Evolutionary conservation across 2,888 invertebrate genomes (phyloP).

Genomic region (Hyppa rectilinea): DNA sequence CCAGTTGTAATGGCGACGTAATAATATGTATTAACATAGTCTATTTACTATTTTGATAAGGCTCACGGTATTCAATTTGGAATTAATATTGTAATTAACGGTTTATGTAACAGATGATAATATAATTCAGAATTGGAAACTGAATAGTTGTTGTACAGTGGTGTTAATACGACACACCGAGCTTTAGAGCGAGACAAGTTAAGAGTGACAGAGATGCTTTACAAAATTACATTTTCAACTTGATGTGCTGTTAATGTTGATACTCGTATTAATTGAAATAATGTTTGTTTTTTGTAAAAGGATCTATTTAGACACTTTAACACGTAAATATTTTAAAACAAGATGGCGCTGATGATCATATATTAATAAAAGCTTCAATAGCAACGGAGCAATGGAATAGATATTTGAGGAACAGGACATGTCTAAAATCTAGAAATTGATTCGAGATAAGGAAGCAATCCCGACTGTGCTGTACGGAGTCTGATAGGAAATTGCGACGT

Average conservation of each 20-base stretch:
- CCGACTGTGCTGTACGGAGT: conserved; percentile 70
- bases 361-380: neutral
- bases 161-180: neutral
- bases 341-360: neutral
- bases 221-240: neutral
- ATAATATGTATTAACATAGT: conserved; percentile 20
- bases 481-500: conserved; percentile 81
- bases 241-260: neutral
- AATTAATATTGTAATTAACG: conserved; percentile 20
- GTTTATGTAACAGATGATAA: conserved; percentile 1
- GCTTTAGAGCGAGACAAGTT: neutral
- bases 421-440: conserved; percentile 76
- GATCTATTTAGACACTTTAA: too few species aligned
- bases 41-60: conserved; percentile 29
- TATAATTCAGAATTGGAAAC: neutral
- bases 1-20: neutral
- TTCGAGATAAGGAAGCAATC: conserved; percentile 83
- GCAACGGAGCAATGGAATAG: conserved; percentile 1
- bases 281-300: too few species aligned
- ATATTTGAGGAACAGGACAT: conserved; percentile 63
- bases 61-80: conserved; percentile 9
- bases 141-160: neutral
- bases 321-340: too few species aligned
- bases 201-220: neutral
- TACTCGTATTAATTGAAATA: too few species aligned